Evolutionary conservation across 2,113 vertebrate species (phyloP).

Genomic region (Triplophysa siluroides): DNA sequence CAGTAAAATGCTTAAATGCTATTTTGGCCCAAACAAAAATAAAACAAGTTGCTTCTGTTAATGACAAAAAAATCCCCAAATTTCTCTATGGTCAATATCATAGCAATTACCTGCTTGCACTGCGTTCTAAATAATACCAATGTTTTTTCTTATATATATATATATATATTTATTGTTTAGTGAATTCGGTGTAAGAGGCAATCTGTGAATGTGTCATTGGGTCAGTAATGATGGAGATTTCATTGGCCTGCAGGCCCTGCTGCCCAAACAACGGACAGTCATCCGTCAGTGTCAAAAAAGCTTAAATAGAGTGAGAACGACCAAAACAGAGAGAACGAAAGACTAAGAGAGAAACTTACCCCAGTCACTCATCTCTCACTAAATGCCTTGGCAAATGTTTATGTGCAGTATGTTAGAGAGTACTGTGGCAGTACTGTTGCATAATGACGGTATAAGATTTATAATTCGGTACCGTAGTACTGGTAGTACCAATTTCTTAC

Average conservation of each 20-base stretch:
- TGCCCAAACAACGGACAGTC: not conserved
- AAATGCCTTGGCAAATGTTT: not conserved
- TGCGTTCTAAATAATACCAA: too few relatives aligned
- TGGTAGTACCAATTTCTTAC: not conserved
- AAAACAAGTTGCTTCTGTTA: too few relatives aligned
- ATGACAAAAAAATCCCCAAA: too few relatives aligned
- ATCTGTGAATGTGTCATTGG: not conserved
- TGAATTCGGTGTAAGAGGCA: not conserved
- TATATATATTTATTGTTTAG: too few relatives aligned
- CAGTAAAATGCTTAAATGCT: too few relatives aligned
- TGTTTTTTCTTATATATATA: too few relatives aligned
- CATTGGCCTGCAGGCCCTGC: not conserved
- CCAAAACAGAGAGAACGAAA: not conserved
- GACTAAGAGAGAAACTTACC: not conserved
- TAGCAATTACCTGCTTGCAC: too few relatives aligned
- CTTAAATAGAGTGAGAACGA: not conserved
- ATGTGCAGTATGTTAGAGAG: not conserved
- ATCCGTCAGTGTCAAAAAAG: conserved; percentile 2
- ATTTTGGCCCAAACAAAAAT: too few relatives aligned
- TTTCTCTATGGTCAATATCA: too few relatives aligned
- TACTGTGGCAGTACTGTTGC: too few relatives aligned
- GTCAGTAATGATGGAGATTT: not conserved
- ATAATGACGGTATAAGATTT: too few relatives aligned
- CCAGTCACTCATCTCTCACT: not conserved
- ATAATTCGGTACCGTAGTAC: not conserved